Base-by-base conservation (phyloP, 2,888 invertebrate genomes). In the Chloroclysta siterata region DNA sequence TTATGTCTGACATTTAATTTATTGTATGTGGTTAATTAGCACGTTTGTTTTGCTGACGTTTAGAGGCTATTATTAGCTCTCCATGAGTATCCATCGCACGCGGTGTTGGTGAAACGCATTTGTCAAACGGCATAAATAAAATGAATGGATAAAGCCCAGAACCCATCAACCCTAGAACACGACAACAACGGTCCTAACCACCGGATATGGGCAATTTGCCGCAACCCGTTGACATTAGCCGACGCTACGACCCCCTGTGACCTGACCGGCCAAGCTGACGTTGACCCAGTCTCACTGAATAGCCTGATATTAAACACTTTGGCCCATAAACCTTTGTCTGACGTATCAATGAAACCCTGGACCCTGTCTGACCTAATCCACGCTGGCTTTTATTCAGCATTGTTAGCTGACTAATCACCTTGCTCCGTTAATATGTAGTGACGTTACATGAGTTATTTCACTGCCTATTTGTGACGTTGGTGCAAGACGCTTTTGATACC, bases 131-230 rank as follows among this genome's bases (percentile, higher is more conserved):
- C 33, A 8, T 28, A 48, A 41, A 29, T 44, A n/a, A 14, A 44
- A 53, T 14, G 15, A 29, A 8, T 7, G 4, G 14, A 36, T 17
- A n/a, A 17, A 33, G 47, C 11, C 17, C 4, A 11, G n/a, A 22
- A n/a, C 36, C 15, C 55, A 55, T 46, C 17, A 46, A 42, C 22
- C 42, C 42, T 28, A 10, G 47, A 14, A 48, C 13, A 14, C 50
- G 17, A 33, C 41, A 14, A 41, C 28, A 44, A 39, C 17, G 50
- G 55, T n/a, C 41, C 46, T 63, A 14, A 63, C 53, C 6, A 48
- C 44, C 60, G 56, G 63, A 63, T 53, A 53, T 50, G 56, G 44
- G 29, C 41, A 63, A 63, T 66, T 60, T 52, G 55, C n/a, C 58
- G 41, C 63, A 61, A 51, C 42, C 59, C 58, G 47, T 48, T 39